Conservation (phyloP, 2,113 vertebrate genomes). For the Morone saxatilis region DNA sequence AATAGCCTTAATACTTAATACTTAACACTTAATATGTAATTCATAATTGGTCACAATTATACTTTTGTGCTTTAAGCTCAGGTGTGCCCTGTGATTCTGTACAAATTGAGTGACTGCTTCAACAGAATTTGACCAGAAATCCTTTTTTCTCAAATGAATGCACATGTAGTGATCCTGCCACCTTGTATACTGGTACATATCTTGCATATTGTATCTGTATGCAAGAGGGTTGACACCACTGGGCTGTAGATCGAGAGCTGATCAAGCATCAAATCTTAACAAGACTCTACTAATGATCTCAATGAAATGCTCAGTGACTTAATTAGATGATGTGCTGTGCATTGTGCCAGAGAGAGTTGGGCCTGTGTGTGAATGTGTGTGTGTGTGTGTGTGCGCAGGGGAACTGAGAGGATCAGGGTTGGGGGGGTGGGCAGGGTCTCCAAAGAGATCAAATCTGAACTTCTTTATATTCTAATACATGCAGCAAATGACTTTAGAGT, state of each 20-base stretch:
- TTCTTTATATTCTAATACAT: conserved; percentile 61
- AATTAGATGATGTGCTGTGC: conserved; percentile 74
- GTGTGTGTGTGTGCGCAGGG: conserved; percentile 40
- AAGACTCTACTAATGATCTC: conserved; percentile 74
- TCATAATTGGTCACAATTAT: neutral
- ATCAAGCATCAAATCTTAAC: conserved; percentile 81
- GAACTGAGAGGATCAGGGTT: neutral
- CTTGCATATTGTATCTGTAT: neutral
- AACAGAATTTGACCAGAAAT: no score
- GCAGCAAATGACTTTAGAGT: conserved; percentile 31
- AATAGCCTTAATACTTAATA: no score
- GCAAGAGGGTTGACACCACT: neutral
- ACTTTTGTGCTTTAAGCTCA: neutral
- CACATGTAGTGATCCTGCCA: no score
- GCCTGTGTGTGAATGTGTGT: conserved; percentile 43
- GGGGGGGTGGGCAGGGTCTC: neutral
- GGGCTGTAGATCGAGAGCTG: conserved; percentile 49
- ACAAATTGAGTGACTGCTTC: neutral
- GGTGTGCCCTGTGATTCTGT: neutral
- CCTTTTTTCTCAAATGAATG: no score
- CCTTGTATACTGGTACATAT: neutral
- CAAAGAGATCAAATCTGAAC: conserved; percentile 14
- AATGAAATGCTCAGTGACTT: conserved; percentile 77
- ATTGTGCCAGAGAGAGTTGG: conserved; percentile 55
- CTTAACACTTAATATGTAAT: neutral